These are phyloP conservation scores for Oeneis ivallda DNA, from an alignment of 2,888 invertebrate species.

Conservation along the genomic window DNA sequence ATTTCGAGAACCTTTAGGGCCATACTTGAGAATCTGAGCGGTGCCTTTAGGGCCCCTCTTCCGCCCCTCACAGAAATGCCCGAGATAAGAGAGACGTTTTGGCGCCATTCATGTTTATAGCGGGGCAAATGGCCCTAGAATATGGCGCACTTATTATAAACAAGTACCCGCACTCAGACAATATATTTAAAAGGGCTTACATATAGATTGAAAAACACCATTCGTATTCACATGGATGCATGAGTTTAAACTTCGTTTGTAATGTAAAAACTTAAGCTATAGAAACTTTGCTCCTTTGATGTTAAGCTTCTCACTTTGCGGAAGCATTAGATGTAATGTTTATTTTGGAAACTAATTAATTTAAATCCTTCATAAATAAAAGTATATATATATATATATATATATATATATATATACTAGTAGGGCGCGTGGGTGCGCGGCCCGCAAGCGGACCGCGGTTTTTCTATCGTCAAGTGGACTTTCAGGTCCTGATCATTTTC, in stretches of 20 bases:
- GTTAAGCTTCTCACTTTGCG: constrained; percentile 7
- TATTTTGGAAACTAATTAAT: not conserved
- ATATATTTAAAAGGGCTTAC: constrained; percentile 37
- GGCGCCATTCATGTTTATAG: constrained; percentile 81
- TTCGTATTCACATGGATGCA: constrained; percentile 33
- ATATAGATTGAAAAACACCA: constrained; percentile 54
- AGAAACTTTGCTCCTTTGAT: constrained; percentile 30
- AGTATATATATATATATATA: too few relatives aligned
- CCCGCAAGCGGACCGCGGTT: too few relatives aligned
- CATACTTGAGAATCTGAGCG: constrained; percentile 74
- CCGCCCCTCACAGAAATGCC: constrained; percentile 77
- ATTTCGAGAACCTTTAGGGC: constrained; percentile 77
- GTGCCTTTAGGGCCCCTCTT: constrained; percentile 72
- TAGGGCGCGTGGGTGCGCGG: too few relatives aligned
- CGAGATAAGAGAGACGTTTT: constrained; percentile 82
- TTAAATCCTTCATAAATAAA: not conserved
- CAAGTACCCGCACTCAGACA: constrained; percentile 54
- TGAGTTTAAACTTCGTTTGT: constrained; percentile 28
- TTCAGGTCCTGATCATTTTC: too few relatives aligned
- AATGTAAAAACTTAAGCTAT: constrained; percentile 30
- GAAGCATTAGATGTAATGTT: not conserved
- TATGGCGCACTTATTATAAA: constrained; percentile 79
- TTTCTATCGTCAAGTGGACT: too few relatives aligned
- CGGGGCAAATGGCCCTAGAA: constrained; percentile 78
- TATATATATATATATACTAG: too few relatives aligned